Evolutionary conservation across 2,113 vertebrate genomes (phyloP).

Genomic region (Tyrannus savana): DNA sequence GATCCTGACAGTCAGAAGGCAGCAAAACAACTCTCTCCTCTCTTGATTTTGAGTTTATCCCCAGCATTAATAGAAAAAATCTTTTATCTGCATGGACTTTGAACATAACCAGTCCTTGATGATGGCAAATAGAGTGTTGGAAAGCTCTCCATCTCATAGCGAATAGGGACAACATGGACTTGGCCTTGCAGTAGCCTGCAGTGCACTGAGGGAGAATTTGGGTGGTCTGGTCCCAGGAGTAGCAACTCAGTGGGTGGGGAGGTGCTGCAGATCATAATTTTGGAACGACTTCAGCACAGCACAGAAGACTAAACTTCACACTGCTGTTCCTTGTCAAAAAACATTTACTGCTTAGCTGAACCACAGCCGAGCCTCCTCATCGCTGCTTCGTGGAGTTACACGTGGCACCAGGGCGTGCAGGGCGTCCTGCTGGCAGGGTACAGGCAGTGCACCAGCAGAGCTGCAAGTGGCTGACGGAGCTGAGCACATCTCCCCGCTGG

Average conservation of each 20-base stretch:
- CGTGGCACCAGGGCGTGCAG: background rate
- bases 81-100: background rate
- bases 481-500: rapidly evolving
- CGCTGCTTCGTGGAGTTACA: background rate
- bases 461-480: background rate
- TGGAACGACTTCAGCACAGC: background rate
- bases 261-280: background rate
- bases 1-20: background rate
- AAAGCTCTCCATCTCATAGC: background rate
- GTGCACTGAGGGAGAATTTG: background rate
- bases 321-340: constrained; percentile 47
- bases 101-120: background rate
- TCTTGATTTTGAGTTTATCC: background rate
- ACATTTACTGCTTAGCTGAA: constrained; percentile 30
- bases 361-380: background rate
- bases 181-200: background rate
- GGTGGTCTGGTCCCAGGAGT: constrained; percentile 20
- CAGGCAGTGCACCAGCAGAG: background rate
- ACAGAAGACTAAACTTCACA: constrained; percentile 25
- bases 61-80: background rate
- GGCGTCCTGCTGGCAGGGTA: background rate
- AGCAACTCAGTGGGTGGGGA: background rate
- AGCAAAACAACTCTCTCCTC: background rate
- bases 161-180: rapidly evolving
- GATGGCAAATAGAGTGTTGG: background rate